Base-by-base conservation (phyloP, 2,888 invertebrate genomes). In the Cheilosia soror region DNA sequence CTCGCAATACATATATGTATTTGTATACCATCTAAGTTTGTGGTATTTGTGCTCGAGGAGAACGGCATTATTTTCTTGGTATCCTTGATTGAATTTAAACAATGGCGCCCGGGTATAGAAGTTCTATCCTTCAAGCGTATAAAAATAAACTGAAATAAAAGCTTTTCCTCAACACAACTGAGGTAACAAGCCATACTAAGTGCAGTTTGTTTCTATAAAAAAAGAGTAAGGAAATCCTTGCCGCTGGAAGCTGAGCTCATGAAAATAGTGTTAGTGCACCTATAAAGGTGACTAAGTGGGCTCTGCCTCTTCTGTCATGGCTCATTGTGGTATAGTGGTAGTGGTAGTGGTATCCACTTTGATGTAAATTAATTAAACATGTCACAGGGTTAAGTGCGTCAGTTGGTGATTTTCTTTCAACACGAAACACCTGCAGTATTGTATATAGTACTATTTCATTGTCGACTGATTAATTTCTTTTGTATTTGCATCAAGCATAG, bases 301-400 rank as follows among this genome's bases (percentile, higher is more conserved):
- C 11, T 37, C 37, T 37, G 37, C 11, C 11, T 9, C 44, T 42
- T 2, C 44, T 7, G 25, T 3, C 0, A n/a, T 7, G 6, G 31
- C 29, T 9, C 37, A 20, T 20, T 47, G 31, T 20, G 31, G 5
- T 37, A 20, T 20, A 37, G 31, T 20, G 31, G 5, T 37, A 9
- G 9, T 37, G 2, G 44, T 47, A 44, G 44, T 37, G 37, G 37
- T 37, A 37, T 37, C 11, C 37, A 42, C 37, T 5, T n/a, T 53
- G 44, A 42, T 40, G 57, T 57, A 25, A 68, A 53, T 75, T 79
- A 79, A 72, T 66, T 79, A 79, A 72, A 58, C 62, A 31, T 63
- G 58, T 47, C 73, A 44, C 66, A 65, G 58, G 51, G 65, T 40
- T 72, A 60, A 73, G 44, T 37, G 47, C 20, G 27, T 2, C 6